Percentiles rank a stretch among this genome's conserved stretches.
phyloP scores from a whole-genome alignment of 2,113 vertebrate species.

The Stigmatopora nigra region DNA sequence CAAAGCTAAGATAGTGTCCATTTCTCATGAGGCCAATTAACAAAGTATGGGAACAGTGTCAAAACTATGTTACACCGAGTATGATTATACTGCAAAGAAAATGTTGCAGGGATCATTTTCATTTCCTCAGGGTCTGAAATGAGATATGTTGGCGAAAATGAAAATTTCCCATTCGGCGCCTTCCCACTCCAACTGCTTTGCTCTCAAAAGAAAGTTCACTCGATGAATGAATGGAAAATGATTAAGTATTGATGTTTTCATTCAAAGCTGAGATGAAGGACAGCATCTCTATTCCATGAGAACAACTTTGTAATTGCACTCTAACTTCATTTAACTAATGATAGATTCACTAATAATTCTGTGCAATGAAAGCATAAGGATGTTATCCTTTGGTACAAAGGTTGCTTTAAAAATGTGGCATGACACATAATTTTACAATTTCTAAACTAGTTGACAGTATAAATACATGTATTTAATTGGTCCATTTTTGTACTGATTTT shows the following conservation, averaged over 20 bases:
- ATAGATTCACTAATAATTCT: background rate
- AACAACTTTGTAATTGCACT: background rate
- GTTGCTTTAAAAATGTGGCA: background rate
- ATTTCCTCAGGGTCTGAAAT: conserved; percentile 4
- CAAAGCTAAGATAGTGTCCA: background rate
- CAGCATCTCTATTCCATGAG: background rate
- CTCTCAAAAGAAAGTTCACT: conserved; percentile 1
- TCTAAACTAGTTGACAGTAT: background rate
- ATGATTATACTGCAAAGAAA: background rate
- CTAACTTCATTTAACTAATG: background rate
- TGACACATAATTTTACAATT: background rate
- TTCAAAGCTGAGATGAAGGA: background rate
- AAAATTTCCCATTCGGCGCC: background rate
- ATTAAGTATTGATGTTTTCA: background rate
- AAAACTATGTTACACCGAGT: conserved; percentile 1
- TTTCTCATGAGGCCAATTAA: conserved; percentile 5
- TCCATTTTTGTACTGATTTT: too few species aligned
- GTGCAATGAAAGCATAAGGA: background rate
- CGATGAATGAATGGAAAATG: background rate
- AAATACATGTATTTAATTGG: too few species aligned
- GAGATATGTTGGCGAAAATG: conserved; percentile 9
- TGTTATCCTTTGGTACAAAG: background rate
- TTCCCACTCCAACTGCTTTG: background rate
- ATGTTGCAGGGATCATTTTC: background rate
- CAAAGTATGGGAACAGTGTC: background rate